Percentiles rank a stretch among this genome's conserved stretches.
Evolutionary conservation across 2,888 invertebrate genomes (phyloP).

Genomic region (Meta bourneti): DNA sequence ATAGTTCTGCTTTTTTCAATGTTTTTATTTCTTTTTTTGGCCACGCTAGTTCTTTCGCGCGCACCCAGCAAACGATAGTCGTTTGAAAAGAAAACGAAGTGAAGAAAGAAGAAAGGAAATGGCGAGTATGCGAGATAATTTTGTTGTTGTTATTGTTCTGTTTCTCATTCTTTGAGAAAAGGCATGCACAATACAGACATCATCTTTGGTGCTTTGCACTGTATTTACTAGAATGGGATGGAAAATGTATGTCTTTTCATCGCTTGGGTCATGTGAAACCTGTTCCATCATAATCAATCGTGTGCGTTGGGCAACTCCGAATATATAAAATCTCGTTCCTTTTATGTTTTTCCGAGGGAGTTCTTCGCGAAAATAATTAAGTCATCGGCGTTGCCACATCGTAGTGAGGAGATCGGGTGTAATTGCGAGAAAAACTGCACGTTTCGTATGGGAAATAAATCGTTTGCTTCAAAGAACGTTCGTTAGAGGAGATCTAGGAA

Average conservation of each 20-base stretch:
- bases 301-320: neutral
- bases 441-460: neutral
- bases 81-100: slow-evolving; percentile 52
- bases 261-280: slow-evolving; percentile 25
- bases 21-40: slow-evolving; percentile 40
- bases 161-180: slow-evolving; percentile 1
- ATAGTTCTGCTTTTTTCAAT: slow-evolving; percentile 38
- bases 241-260: slow-evolving; percentile 4
- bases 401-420: neutral
- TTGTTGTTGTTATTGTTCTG: slow-evolving; percentile 22
- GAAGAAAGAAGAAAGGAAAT: slow-evolving; percentile 43
- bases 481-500: neutral
- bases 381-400: neutral
- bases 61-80: slow-evolving; percentile 50
- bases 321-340: neutral
- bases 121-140: slow-evolving; percentile 29
- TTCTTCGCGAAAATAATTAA: neutral
- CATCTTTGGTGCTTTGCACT: neutral
- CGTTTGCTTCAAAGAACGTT: neutral
- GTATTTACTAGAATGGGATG: neutral
- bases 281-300: slow-evolving; percentile 40
- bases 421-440: neutral
- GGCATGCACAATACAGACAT: slow-evolving; percentile 41
- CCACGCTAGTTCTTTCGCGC: neutral
- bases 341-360: neutral